phyloP scores from a whole-genome alignment of 2,888 invertebrate species.

The Lampropteryx suffumata region DNA sequence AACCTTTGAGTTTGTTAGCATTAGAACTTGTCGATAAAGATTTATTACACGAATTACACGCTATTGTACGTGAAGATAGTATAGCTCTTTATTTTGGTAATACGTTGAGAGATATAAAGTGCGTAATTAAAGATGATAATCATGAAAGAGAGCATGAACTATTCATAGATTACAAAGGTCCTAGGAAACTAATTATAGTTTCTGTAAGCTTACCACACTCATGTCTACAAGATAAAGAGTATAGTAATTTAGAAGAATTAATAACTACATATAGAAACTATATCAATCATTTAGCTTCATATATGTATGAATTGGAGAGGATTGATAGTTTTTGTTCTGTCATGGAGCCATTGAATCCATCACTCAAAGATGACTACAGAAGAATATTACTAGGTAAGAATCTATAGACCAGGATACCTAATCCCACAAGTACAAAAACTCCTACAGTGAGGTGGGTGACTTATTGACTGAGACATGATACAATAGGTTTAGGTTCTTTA shows the following conservation, averaged over 20 bases:
- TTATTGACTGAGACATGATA: no score
- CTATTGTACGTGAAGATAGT: constrained; percentile 26
- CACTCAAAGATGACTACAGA: constrained; percentile 67
- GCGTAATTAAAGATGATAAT: constrained; percentile 49
- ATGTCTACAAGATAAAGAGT: constrained; percentile 52
- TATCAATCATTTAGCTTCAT: constrained; percentile 49
- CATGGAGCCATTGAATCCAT: constrained; percentile 61
- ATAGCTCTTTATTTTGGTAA: constrained; percentile 58
- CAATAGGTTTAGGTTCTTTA: no score
- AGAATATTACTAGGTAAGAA: constrained; percentile 62
- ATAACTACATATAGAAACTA: constrained; percentile 45
- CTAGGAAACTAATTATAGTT: constrained; percentile 49
- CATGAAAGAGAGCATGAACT: constrained; percentile 55
- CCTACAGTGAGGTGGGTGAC: no score
- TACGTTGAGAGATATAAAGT: constrained; percentile 61
- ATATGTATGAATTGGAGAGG: constrained; percentile 62
- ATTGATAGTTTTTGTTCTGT: constrained; percentile 61
- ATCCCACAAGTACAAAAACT: no score
- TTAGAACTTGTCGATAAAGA: constrained; percentile 51
- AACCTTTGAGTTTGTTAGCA: constrained; percentile 22
- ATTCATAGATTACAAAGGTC: constrained; percentile 49
- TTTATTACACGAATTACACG: constrained; percentile 56
- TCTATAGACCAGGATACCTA: not conserved
- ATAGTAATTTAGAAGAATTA: constrained; percentile 51
- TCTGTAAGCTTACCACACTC: constrained; percentile 55